Conservation (phyloP, 2,113 vertebrate genomes). For the Columba janthina region DNA sequence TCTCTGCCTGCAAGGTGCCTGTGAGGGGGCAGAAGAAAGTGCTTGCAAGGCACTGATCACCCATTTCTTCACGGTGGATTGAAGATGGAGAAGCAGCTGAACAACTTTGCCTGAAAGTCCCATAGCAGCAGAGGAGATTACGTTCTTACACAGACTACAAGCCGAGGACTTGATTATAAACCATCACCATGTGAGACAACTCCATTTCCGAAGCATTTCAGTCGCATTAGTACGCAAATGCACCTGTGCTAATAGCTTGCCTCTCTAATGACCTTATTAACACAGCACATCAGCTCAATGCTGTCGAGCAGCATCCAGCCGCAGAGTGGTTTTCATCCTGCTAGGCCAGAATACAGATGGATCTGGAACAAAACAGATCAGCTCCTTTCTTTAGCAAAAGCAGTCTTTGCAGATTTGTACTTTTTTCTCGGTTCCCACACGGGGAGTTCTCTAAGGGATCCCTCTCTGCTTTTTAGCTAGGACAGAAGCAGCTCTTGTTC, state of each 20-base stretch:
- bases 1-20: not conserved
- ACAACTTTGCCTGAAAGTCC: not conserved
- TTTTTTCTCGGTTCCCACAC: rapidly evolving
- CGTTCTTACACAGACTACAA: not conserved
- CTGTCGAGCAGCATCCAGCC: not conserved
- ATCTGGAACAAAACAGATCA: not conserved
- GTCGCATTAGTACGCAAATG: not conserved
- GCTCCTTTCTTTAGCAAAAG: not conserved
- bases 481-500: not conserved
- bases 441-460: not conserved
- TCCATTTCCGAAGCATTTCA: not conserved
- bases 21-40: not conserved
- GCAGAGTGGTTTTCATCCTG: not conserved
- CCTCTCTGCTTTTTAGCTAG: not conserved
- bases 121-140: not conserved
- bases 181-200: not conserved
- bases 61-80: not conserved
- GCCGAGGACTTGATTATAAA: not conserved
- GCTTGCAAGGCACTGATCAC: not conserved
- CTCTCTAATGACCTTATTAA: not conserved
- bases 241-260: not conserved
- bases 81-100: not conserved
- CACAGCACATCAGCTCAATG: not conserved
- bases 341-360: not conserved
- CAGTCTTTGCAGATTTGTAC: not conserved